These are phyloP conservation scores for Picus viridis DNA, from an alignment of 2,797 vertebrate genomes.

Conservation along the genomic window DNA sequence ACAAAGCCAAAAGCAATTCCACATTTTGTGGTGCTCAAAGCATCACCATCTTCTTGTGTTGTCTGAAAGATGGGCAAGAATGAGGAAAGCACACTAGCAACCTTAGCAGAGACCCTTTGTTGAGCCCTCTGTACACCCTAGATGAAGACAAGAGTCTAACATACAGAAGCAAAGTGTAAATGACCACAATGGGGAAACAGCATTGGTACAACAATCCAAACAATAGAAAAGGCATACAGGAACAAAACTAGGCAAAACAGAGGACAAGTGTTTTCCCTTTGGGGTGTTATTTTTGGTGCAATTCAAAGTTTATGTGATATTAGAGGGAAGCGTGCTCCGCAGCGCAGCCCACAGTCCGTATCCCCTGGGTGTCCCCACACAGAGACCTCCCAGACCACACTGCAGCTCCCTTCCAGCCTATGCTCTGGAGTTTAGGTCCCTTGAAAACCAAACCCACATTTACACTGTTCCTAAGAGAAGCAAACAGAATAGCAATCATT, in stretches of 20 bases:
- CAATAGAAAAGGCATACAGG: background rate
- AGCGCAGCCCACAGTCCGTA: background rate
- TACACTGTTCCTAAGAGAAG: background rate
- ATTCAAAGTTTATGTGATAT: background rate
- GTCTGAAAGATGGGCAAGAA: background rate
- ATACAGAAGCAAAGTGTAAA: background rate
- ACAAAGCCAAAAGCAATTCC: background rate
- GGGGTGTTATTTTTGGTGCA: background rate
- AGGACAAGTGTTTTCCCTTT: background rate
- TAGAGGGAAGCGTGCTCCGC: background rate
- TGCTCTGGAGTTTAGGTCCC: background rate
- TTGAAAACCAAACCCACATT: conserved; percentile 7
- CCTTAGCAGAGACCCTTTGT: background rate
- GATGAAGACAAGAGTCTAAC: background rate
- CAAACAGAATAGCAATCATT: background rate
- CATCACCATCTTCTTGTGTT: background rate
- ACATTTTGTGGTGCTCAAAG: background rate
- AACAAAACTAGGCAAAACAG: background rate
- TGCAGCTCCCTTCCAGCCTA: background rate
- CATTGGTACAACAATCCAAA: background rate
- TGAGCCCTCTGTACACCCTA: background rate
- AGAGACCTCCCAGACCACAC: background rate
- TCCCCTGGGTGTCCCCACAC: fast-evolving
- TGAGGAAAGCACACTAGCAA: background rate
- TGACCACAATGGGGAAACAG: background rate